Evolutionary conservation across 2,113 vertebrate genomes (phyloP).

Genomic region (Centropus bengalensis): DNA sequence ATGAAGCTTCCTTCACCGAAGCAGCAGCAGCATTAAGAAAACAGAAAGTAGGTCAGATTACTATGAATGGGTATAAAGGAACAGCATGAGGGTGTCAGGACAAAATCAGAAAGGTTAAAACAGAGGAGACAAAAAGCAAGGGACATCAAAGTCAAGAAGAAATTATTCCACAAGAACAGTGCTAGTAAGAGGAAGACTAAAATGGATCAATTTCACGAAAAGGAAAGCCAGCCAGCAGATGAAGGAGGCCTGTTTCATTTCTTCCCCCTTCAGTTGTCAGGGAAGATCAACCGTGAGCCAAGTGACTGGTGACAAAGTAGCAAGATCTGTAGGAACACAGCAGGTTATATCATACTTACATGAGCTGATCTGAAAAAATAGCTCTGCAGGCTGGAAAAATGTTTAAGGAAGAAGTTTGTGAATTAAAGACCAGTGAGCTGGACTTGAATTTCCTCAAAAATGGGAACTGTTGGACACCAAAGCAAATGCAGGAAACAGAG

Average conservation of each 20-base stretch:
- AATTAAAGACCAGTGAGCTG: background rate
- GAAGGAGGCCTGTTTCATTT: background rate
- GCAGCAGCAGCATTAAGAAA: background rate
- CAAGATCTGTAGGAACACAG: background rate
- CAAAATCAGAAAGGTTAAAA: conserved; percentile 17
- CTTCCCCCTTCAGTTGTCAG: background rate
- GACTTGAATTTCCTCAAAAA: background rate
- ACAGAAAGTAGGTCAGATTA: conserved; percentile 45
- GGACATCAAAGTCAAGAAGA: background rate
- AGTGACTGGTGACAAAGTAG: background rate
- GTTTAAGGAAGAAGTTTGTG: background rate
- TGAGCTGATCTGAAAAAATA: background rate
- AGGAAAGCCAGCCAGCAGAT: background rate
- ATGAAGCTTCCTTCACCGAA: background rate
- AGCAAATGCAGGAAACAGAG: background rate
- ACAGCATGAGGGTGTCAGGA: background rate
- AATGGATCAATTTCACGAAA: background rate
- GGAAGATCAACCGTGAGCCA: background rate
- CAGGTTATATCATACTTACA: background rate
- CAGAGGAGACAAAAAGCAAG: background rate
- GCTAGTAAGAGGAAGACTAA: background rate
- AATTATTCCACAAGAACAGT: background rate
- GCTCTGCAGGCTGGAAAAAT: background rate
- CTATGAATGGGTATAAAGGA: conserved; percentile 20
- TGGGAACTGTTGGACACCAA: background rate